Base-by-base conservation (phyloP, 2,888 invertebrate species). In the Syritta pipiens region DNA sequence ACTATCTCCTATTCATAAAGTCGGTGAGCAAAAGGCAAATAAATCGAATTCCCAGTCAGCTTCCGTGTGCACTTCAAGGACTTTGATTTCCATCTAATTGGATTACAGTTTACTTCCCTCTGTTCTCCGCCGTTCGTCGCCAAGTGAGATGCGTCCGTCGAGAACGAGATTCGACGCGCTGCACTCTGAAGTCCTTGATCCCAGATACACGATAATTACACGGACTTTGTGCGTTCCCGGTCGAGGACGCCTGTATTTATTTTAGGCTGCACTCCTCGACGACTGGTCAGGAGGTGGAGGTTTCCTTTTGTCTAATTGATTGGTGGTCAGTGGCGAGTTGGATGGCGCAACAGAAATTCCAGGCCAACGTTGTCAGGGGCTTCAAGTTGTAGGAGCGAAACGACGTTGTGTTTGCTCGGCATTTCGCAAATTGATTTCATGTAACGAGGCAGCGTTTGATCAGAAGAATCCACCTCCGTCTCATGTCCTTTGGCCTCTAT, bases 51-150 rank as follows among this genome's bases (percentile, higher is more conserved):
- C 35, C 9, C 28, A 57, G 32, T 19, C 35, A 57, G 17, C 57
- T 37, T 59, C 37, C 28, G 24, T 57, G 55, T 59, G 59, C 32
- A 24, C 44, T 71, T 72, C 77, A 67, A 77, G 72, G 53, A 77
- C 72, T 60, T 55, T 32, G 22, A 77, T 49, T 77, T 60, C 42
- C 53, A 59, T 77, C 65, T 77, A 72, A 77, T 77, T 77, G 77
- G 72, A 77, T 67, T 72, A 67, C 65, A 59, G 55, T 55, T n/a
- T n/a, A 53, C 32, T 55, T 46, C 42, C 46, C 26, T 20, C 37
- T 20, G 42, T 12, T 20, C 19, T 30, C 20, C 30, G n/a, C 28
- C 40, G 20, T 37, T 37, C 14, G 37, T 17, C n/a, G n/a, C n/a
- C n/a, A n/a, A n/a, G n/a, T n/a, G n/a, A n/a, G n/a, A n/a, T n/a